These are phyloP conservation scores for Dermolepida albohirtum DNA, from an alignment of 2,888 invertebrate genomes.

Conservation along the genomic window DNA sequence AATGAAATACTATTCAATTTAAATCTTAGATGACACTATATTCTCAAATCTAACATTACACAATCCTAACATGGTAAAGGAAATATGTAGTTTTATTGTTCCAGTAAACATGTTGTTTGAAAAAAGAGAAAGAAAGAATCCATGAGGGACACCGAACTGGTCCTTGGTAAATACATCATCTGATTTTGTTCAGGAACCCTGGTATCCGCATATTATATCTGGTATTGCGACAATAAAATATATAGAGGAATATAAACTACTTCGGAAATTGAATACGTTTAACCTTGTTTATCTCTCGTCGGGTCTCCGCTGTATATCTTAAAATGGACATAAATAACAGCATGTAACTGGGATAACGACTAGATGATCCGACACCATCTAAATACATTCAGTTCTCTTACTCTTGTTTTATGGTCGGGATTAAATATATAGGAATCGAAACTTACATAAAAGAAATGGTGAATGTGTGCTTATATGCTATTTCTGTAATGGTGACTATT, in stretches of 20 bases:
- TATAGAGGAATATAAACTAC: constrained; percentile 41
- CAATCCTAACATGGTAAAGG: too few relatives aligned
- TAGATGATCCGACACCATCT: constrained; percentile 30
- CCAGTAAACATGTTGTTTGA: too few relatives aligned
- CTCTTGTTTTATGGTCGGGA: constrained; percentile 22
- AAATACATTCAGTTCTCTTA: constrained; percentile 26
- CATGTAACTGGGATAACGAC: constrained; percentile 25
- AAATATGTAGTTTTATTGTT: too few relatives aligned
- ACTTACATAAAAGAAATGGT: too few relatives aligned
- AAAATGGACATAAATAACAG: constrained; percentile 30
- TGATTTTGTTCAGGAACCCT: constrained; percentile 34
- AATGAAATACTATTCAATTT: too few relatives aligned
- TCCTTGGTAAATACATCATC: constrained; percentile 32
- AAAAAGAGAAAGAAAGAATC: too few relatives aligned
- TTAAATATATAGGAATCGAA: constrained; percentile 19
- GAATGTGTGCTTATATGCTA: too few relatives aligned
- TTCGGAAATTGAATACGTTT: constrained; percentile 42
- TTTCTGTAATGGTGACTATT: too few relatives aligned
- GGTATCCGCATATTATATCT: constrained; percentile 34
- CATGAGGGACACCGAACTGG: not conserved
- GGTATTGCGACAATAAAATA: constrained; percentile 39
- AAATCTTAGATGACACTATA: too few relatives aligned
- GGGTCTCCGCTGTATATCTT: constrained; percentile 24
- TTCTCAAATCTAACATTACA: too few relatives aligned
- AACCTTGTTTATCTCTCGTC: constrained; percentile 40